Evolutionary conservation across 1,140 invertebrate species (phyloP).

Genomic region (Nylanderia fulva): DNA sequence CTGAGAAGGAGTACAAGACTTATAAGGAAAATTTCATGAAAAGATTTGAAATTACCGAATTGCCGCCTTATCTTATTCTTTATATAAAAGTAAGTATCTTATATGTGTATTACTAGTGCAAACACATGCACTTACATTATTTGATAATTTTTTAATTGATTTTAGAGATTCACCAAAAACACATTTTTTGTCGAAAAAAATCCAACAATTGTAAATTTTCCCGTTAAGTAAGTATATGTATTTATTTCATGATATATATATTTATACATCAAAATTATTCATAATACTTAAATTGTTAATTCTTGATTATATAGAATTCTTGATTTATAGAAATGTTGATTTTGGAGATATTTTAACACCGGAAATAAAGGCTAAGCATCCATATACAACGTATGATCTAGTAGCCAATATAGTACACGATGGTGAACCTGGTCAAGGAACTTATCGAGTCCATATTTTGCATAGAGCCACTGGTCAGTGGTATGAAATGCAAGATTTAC

Average conservation of each 20-base stretch:
- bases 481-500: conserved; percentile 99
- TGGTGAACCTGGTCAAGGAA: conserved; percentile 97
- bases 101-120: not conserved
- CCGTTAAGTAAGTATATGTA: conserved; percentile 94
- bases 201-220: conserved; percentile 99
- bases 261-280: conserved; percentile 44
- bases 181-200: conserved; percentile 99
- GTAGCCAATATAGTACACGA: conserved; percentile 99
- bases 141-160: conserved; percentile 69
- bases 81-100: conserved; percentile 93
- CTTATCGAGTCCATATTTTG: conserved; percentile 97
- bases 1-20: conserved; percentile 99
- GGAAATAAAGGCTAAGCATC: conserved; percentile 92
- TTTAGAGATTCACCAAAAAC: conserved; percentile 98
- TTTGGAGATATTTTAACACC: conserved; percentile 97
- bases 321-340: conserved; percentile 96
- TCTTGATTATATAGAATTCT: conserved; percentile 12
- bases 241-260: conserved; percentile 11
- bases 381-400: conserved; percentile 96
- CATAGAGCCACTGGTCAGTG: conserved; percentile 96
- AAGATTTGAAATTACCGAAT: conserved; percentile 96
- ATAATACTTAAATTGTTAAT: conserved; percentile 27
- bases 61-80: conserved; percentile 99
- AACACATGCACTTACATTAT: not conserved
- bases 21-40: conserved; percentile 99